These are phyloP conservation scores for Limnothrissa miodon DNA, from an alignment of 2,113 vertebrate genomes.

Conservation along the genomic window DNA sequence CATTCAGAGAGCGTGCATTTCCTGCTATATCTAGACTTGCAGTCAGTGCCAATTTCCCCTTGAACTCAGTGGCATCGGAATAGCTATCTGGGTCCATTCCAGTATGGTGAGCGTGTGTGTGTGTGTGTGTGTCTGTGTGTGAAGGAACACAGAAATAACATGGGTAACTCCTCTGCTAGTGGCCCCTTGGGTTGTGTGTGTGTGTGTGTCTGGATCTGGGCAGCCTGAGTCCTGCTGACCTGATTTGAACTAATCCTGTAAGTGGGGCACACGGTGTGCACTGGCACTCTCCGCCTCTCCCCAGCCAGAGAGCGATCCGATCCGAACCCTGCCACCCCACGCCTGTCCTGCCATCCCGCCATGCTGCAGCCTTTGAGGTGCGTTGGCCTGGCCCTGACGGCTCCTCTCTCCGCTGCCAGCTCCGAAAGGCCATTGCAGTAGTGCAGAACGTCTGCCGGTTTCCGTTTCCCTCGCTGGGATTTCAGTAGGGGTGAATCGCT, in stretches of 20 bases:
- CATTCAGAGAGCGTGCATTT: neutral
- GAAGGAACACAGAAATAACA: conserved; percentile 16
- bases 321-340: neutral
- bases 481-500: neutral
- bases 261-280: conserved; percentile 28
- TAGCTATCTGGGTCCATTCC: neutral
- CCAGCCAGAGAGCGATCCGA: conserved; percentile 27
- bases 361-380: neutral
- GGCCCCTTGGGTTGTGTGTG: conserved; percentile 16
- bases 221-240: conserved; percentile 27
- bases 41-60: conserved; percentile 8
- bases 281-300: conserved; percentile 7
- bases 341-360: neutral
- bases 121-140: neutral
- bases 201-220: conserved; percentile 24
- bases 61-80: neutral
- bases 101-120: neutral
- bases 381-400: neutral
- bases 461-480: neutral
- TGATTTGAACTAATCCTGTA: conserved; percentile 34
- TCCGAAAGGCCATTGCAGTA: neutral
- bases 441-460: neutral
- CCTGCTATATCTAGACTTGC: neutral
- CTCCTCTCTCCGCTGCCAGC: neutral
- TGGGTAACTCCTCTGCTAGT: neutral